phyloP scores from a whole-genome alignment of 2,113 vertebrate genomes.

The Hippocampus barbouri region DNA sequence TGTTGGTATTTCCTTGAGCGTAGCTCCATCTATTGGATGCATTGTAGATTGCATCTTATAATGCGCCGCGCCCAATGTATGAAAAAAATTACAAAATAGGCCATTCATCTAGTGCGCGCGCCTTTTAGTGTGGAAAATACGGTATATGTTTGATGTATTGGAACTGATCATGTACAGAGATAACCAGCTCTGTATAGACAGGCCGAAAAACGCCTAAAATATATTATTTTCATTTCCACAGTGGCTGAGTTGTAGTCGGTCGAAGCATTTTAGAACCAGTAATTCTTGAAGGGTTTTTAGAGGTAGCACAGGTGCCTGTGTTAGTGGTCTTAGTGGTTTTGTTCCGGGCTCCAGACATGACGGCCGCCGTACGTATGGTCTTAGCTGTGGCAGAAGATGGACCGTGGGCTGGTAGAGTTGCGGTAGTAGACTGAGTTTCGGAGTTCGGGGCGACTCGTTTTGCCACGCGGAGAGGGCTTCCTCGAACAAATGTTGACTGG shows the following conservation, averaged over 20 bases:
- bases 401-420: slow-evolving; percentile 43
- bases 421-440: slow-evolving; percentile 49
- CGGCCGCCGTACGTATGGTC: slow-evolving; percentile 69
- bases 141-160: too few species aligned
- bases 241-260: slow-evolving; percentile 53
- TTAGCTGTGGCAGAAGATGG: slow-evolving; percentile 67
- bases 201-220: background rate
- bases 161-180: background rate
- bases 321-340: slow-evolving; percentile 64
- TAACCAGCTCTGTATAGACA: slow-evolving; percentile 6
- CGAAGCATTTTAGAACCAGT: slow-evolving; percentile 65
- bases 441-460: slow-evolving; percentile 69
- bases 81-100: too few species aligned
- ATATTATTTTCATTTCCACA: slow-evolving; percentile 65
- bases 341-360: slow-evolving; percentile 63
- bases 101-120: too few species aligned
- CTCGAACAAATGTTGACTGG: slow-evolving; percentile 57
- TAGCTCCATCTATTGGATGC: too few species aligned
- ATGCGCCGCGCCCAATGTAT: too few species aligned
- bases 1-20: too few species aligned
- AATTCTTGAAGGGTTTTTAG: slow-evolving; percentile 58
- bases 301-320: slow-evolving; percentile 26
- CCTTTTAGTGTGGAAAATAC: too few species aligned
- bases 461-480: slow-evolving; percentile 63
- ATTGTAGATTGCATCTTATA: too few species aligned